Evolutionary conservation across 2,888 invertebrate species (phyloP).

Genomic region (Chloroclystis v-ata): DNA sequence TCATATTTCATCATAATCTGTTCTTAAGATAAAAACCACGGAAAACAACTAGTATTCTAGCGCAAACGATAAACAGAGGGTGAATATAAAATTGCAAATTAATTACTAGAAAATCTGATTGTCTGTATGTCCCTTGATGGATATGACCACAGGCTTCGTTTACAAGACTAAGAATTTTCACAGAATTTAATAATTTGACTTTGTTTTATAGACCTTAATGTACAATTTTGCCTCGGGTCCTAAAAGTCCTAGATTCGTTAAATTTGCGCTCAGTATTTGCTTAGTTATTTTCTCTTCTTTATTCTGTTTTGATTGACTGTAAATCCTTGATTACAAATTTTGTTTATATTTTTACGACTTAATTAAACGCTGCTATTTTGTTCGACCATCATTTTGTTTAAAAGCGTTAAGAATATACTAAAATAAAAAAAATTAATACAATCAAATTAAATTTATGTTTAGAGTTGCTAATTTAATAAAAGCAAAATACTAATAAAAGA

Average conservation of each 20-base stretch:
- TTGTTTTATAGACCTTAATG: slow-evolving; percentile 54
- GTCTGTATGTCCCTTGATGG: slow-evolving; percentile 12
- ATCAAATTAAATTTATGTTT: background rate
- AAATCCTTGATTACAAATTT: slow-evolving; percentile 49
- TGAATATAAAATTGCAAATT: no score
- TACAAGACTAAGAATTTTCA: slow-evolving; percentile 49
- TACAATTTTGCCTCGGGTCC: slow-evolving; percentile 37
- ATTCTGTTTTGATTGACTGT: slow-evolving; percentile 45
- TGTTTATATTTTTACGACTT: slow-evolving; percentile 47
- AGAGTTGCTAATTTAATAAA: no score
- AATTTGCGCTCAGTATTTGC: slow-evolving; percentile 28
- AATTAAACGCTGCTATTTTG: slow-evolving; percentile 35
- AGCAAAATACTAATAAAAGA: background rate
- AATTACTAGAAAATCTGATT: no score
- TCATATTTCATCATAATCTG: no score
- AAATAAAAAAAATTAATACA: background rate
- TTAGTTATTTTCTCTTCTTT: slow-evolving; percentile 38
- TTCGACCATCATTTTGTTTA: no score
- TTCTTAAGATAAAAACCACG: no score
- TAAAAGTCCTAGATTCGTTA: slow-evolving; percentile 32
- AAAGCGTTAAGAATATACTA: background rate
- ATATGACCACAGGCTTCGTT: slow-evolving; percentile 31
- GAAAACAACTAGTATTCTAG: no score
- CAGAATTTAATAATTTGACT: slow-evolving; percentile 55
- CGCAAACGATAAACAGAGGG: no score